Percentiles rank a stretch among this genome's conserved stretches.
Conservation (phyloP, 2,797 vertebrate genomes). For the Sebastiscus tertius region DNA sequence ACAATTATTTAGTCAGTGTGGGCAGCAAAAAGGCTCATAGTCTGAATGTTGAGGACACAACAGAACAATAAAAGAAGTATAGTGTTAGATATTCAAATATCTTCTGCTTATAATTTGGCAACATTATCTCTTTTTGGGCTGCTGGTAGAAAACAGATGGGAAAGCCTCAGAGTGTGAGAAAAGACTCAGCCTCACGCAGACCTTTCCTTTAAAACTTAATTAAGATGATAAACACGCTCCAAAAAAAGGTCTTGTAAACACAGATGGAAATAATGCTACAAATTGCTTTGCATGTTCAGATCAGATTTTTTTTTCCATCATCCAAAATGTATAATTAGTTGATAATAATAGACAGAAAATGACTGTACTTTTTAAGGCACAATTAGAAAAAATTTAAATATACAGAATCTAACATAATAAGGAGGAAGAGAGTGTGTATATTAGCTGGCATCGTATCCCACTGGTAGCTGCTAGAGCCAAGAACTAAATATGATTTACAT, state of each 20-base stretch:
- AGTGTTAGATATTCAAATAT: conserved; percentile 9
- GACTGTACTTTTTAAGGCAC: background rate
- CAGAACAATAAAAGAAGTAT: background rate
- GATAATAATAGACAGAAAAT: background rate
- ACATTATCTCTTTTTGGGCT: conserved; percentile 17
- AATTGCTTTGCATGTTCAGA: conserved; percentile 12
- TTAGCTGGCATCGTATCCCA: background rate
- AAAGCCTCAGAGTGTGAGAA: conserved; percentile 34
- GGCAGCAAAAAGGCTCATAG: background rate
- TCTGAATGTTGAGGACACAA: background rate
- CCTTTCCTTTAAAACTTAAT: conserved; percentile 42
- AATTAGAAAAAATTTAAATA: background rate
- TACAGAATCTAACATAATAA: background rate
- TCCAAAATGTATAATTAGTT: background rate
- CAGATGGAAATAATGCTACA: conserved; percentile 22
- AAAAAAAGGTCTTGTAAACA: conserved; percentile 28
- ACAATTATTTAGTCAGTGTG: background rate
- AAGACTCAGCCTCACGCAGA: conserved; percentile 22
- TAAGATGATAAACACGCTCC: conserved; percentile 33
- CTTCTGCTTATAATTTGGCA: conserved; percentile 18
- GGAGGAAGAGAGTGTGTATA: background rate
- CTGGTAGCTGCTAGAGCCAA: background rate
- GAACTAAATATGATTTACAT: background rate
- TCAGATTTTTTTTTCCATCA: background rate
- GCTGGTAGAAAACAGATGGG: conserved; percentile 42